Conservation (phyloP, 1,140 invertebrate genomes). For the Leptinotarsa lineolata region DNA sequence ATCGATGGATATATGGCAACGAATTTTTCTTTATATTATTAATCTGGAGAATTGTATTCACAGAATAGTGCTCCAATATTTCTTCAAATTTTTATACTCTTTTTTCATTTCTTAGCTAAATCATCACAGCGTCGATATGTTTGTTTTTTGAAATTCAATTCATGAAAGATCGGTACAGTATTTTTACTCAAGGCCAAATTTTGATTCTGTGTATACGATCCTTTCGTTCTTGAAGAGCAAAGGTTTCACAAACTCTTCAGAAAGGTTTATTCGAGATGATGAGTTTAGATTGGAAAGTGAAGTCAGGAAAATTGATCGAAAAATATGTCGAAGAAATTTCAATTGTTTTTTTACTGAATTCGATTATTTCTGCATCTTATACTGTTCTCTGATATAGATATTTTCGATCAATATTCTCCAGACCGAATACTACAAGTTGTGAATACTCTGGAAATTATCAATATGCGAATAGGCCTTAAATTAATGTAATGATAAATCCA, state of each 20-base stretch:
- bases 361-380: not conserved
- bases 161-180: too few relatives aligned
- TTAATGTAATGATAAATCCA: conserved; percentile 28
- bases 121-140: too few relatives aligned
- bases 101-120: too few relatives aligned
- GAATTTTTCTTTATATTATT: conserved; percentile 21
- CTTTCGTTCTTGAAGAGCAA: too few relatives aligned
- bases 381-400: not conserved
- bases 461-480: conserved; percentile 31
- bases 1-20: conserved; percentile 37
- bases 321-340: not conserved
- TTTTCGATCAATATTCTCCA: not conserved
- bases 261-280: too few relatives aligned
- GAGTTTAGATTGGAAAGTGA: not conserved
- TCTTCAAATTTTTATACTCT: too few relatives aligned
- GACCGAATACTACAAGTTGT: conserved; percentile 14
- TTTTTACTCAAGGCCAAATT: too few relatives aligned
- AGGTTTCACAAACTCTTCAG: too few relatives aligned
- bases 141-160: too few relatives aligned
- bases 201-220: too few relatives aligned
- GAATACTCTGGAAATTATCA: conserved; percentile 24
- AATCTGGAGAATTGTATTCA: not conserved
- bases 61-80: not conserved
- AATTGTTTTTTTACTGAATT: not conserved
- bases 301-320: not conserved